Evolutionary conservation across 2,888 invertebrate genomes (phyloP).

Genomic region (Ectobius pallidus): DNA sequence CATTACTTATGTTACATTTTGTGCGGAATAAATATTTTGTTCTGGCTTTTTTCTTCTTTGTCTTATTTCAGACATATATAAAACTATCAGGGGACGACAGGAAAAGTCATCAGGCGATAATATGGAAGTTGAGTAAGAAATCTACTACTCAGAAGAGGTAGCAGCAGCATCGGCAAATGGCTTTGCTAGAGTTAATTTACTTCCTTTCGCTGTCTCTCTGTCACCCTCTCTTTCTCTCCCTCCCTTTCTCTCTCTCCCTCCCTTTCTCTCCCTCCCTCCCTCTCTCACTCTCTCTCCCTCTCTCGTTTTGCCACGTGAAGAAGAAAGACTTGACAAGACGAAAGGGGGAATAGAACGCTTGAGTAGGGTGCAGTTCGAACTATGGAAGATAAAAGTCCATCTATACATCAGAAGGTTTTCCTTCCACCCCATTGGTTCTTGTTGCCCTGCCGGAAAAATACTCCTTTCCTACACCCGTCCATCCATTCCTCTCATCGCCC

Average conservation of each 20-base stretch:
- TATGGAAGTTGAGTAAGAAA: conserved; percentile 16
- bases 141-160: neutral
- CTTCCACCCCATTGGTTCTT: conserved; percentile 6
- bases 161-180: neutral
- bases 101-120: neutral
- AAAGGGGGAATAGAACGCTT: neutral
- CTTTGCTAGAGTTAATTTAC: conserved; percentile 24
- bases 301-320: neutral
- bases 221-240: no score
- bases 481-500: no score
- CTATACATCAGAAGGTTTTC: conserved; percentile 14
- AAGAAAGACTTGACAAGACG: conserved; percentile 6
- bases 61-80: no score
- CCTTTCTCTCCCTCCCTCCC: no score
- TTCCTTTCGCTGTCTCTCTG: neutral
- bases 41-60: no score
- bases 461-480: neutral
- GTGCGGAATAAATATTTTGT: no score
- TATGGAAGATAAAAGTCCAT: neutral
- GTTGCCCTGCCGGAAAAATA: neutral
- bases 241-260: no score
- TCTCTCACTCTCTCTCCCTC: no score
- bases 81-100: no score
- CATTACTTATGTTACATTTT: no score
- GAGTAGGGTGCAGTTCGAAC: neutral